Conservation (phyloP, 2,797 vertebrate genomes). For the Notolabrus celidotus region DNA sequence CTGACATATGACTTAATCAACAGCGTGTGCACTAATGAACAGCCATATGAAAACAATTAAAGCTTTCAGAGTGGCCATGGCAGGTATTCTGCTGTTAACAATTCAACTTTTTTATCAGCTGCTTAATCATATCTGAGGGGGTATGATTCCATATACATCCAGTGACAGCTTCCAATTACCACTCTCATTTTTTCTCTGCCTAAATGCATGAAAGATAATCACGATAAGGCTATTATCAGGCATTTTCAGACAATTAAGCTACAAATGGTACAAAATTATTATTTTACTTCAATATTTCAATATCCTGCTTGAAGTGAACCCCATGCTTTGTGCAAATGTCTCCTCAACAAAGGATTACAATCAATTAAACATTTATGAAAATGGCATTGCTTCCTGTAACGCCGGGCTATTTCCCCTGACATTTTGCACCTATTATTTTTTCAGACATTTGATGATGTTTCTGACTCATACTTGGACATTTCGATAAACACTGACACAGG, state of each 20-base stretch:
- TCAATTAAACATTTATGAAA: constrained; percentile 97
- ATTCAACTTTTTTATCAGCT: constrained; percentile 52
- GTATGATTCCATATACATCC: constrained; percentile 34
- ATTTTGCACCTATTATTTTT: constrained; percentile 97
- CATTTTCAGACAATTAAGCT: constrained; percentile 73
- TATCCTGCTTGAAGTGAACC: constrained; percentile 75
- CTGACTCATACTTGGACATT: constrained; percentile 89
- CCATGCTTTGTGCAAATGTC: constrained; percentile 80
- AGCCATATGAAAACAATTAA: constrained; percentile 70
- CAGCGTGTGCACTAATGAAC: constrained; percentile 66
- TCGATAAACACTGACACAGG: constrained; percentile 93
- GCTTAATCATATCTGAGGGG: constrained; percentile 50
- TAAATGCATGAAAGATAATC: constrained; percentile 66
- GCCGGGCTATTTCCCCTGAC: constrained; percentile 94
- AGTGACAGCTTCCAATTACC: constrained; percentile 55
- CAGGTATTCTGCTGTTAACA: constrained; percentile 62
- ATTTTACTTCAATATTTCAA: constrained; percentile 79
- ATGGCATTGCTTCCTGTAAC: constrained; percentile 94
- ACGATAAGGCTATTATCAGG: constrained; percentile 64
- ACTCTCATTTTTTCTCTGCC: constrained; percentile 38
- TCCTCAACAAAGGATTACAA: constrained; percentile 93
- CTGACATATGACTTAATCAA: constrained; percentile 82
- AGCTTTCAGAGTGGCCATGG: constrained; percentile 41
- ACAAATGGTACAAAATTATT: constrained; percentile 73
- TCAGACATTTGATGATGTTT: constrained; percentile 88